Evolutionary conservation across 2,888 invertebrate species (phyloP).

Genomic region (Strigamia maritima): DNA sequence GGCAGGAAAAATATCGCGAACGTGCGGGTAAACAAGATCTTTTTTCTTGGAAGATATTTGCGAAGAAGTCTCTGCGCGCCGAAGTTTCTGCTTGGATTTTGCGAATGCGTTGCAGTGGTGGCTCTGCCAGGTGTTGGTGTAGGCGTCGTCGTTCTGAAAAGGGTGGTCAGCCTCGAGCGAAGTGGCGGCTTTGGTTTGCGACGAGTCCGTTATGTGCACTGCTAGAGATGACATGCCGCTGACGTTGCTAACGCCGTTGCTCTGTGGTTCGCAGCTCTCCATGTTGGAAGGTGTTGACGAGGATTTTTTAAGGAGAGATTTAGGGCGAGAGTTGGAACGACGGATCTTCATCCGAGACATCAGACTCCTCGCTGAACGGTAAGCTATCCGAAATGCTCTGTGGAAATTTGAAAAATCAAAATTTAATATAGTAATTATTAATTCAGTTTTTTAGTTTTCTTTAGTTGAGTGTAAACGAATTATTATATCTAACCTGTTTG

Average conservation of each 20-base stretch:
- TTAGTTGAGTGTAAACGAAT: not conserved
- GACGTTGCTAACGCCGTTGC: not conserved
- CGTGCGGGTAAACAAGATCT: not conserved
- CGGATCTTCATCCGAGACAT: slow-evolving; percentile 31
- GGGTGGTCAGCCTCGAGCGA: not conserved
- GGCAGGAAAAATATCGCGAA: not conserved
- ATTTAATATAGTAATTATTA: no score
- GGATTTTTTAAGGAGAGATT: not conserved
- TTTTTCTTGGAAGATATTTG: not conserved
- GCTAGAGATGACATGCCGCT: not conserved
- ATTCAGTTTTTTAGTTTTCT: no score
- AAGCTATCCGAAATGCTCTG: slow-evolving; percentile 35
- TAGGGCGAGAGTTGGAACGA: not conserved
- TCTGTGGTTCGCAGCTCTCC: not conserved
- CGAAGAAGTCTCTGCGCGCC: not conserved
- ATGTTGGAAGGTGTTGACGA: not conserved
- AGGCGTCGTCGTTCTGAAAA: not conserved
- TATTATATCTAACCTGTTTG: not conserved
- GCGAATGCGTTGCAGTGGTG: not conserved
- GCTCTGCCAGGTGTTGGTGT: not conserved
- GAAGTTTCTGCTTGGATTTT: not conserved
- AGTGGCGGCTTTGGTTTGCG: not conserved
- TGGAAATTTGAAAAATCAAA: not conserved
- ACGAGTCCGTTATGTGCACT: not conserved
- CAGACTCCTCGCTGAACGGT: slow-evolving; percentile 16